Evolutionary conservation across 2,113 vertebrate genomes (phyloP), one percentile per base, ranked within the genome.

Genomic region (Thamnaconus septentrionalis): DNA sequence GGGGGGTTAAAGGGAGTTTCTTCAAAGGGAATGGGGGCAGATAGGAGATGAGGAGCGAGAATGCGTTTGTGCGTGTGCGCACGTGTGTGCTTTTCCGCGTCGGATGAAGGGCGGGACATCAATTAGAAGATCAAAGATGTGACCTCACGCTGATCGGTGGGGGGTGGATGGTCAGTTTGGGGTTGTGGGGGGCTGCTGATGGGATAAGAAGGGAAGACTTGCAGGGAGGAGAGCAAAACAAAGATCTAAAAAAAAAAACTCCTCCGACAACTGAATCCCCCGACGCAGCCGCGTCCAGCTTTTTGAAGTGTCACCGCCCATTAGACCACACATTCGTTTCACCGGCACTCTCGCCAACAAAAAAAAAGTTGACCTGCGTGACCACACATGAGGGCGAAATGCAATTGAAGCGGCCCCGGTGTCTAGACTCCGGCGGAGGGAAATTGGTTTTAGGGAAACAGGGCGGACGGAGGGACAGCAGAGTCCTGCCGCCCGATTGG

Each of bases 101-200:
- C 18, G 18, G 18, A 31, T 31, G 18, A 31, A 31, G 18, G 18
- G 2, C 18, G 18, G 18, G 18, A 31, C 1, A 85, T 83, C 75
- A 65, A 80, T 84, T 79, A 80, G 9, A 8, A 66, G 75, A 79
- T 84, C 75, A 87, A 85, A 83, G 64, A 31, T 71, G n/a, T 45
- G 7, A 45, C 18, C 18, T 31, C 18, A 31, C 18, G 18, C 18
- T 31, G 18, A 31, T 31, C 18, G 18, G 18, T 31, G 18, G 18
- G 18, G 18, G 18, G 18, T 31, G 18, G 18, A 31, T 31, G 18
- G 18, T 31, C 18, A 31, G 18, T 31, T 31, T 31, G 18, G 18
- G 18, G 18, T 31, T 1, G 18, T 31, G 18, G 18, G 18, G 18
- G 18, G 18, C 18, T 31, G 18, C 18, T 31, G 18, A 31, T 31